Conservation (phyloP, 1,140 invertebrate species). For the Galendromus occidentalis region DNA sequence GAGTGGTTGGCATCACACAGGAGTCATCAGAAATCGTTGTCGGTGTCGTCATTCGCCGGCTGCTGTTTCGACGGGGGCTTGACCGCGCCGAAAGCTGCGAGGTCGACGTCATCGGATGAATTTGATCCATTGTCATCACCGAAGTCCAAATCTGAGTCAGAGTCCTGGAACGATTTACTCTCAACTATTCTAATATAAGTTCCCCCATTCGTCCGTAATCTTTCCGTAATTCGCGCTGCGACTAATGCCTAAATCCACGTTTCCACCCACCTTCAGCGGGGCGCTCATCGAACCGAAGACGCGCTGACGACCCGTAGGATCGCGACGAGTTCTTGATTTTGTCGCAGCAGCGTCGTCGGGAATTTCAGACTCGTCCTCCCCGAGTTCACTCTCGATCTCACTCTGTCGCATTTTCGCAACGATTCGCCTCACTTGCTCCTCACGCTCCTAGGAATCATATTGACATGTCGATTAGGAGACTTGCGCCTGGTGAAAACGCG, state of each 20-base stretch:
- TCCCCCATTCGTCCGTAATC: too few species aligned
- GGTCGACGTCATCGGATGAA: background rate
- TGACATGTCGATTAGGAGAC: background rate
- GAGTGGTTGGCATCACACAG: too few species aligned
- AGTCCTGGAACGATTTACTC: background rate
- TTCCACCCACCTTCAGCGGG: conserved; percentile 26
- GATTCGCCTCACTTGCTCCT: conserved; percentile 33
- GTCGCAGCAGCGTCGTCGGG: conserved; percentile 16
- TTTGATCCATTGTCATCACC: background rate
- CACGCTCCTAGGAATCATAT: conserved; percentile 20
- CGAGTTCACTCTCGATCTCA: conserved; percentile 22
- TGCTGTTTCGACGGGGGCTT: background rate
- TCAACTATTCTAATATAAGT: too few species aligned
- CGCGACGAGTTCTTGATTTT: conserved; percentile 15
- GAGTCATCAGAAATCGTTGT: conserved; percentile 3
- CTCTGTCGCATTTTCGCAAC: conserved; percentile 32
- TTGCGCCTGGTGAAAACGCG: too few species aligned
- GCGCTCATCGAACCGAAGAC: conserved; percentile 36
- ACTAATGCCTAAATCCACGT: too few species aligned
- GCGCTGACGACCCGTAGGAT: conserved; percentile 17
- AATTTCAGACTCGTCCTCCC: conserved; percentile 23
- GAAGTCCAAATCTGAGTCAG: background rate
- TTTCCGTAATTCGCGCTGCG: too few species aligned
- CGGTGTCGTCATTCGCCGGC: background rate
- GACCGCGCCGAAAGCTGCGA: background rate